Conservation (phyloP, 2,888 invertebrate species). For the Aphrophora alni region DNA sequence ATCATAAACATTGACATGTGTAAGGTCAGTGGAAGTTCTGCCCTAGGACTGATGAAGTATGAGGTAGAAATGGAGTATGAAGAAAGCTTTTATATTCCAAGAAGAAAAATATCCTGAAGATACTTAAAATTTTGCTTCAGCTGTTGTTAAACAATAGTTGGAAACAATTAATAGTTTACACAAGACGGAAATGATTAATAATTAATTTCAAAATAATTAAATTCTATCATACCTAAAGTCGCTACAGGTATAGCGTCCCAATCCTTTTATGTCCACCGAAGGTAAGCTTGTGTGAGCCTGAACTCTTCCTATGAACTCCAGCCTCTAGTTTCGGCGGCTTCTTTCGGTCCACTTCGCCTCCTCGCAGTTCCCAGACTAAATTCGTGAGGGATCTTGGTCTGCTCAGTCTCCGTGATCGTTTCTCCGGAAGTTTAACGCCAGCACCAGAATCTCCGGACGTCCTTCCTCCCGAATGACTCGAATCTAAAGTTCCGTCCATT, state of each 20-base stretch:
- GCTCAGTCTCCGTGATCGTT: constrained; percentile 75
- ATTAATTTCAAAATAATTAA: too few species aligned
- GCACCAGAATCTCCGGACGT: constrained; percentile 84
- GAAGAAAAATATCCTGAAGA: too few species aligned
- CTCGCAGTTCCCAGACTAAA: constrained; percentile 77
- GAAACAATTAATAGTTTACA: too few species aligned
- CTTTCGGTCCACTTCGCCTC: constrained; percentile 51
- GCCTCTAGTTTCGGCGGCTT: constrained; percentile 59
- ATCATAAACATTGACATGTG: too few species aligned
- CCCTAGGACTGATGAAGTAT: too few species aligned
- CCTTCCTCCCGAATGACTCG: constrained; percentile 86
- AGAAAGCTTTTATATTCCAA: too few species aligned
- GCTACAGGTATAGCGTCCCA: constrained; percentile 64
- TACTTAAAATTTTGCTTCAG: too few species aligned
- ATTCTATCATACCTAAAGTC: constrained; percentile 19
- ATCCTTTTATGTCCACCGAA: constrained; percentile 64
- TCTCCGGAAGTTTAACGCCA: constrained; percentile 80
- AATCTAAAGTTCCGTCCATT: constrained; percentile 83
- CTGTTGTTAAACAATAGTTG: too few species aligned
- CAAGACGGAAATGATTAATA: too few species aligned
- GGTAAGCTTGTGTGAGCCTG: constrained; percentile 60
- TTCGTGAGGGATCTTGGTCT: constrained; percentile 87
- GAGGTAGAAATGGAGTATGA: too few species aligned
- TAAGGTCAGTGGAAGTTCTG: too few species aligned
- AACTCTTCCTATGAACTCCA: constrained; percentile 59